Base-by-base conservation (phyloP, 2,888 invertebrate genomes). In the Terebella lapidaria region DNA sequence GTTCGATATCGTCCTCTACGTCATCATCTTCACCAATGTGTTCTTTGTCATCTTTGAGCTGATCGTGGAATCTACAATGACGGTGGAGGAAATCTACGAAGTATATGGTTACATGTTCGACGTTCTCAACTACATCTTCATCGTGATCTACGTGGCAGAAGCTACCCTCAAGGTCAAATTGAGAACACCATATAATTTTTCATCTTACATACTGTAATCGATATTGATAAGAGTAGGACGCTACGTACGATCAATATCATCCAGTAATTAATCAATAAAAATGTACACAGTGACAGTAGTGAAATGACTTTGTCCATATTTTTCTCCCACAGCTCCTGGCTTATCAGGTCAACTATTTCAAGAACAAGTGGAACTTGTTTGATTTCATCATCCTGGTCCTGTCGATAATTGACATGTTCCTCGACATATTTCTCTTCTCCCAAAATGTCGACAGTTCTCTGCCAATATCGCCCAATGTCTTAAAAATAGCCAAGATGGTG, bases 341-440 rank as follows among this genome's bases (percentile, higher is more conserved):
- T 18, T 53, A n/a, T 22, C 18, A 22, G 5, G 49, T 22, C 18
- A 22, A 24, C 2, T 86, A 85, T 67, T 82, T 85, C 63, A 81
- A 77, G 28, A 84, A 84, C 0, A 81, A 84, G 58, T 86, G 86
- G 86, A 85, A 86, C 68, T 83, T 83, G 64, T 73, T 86, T n/a
- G 86, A 86, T 63, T 82, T 85, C 58, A 73, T 82, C 24, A 84
- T 85, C 24, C 80, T 86, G 1, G 74, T 83, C 0, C 80, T 85
- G 73, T 84, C 84, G 10, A 78, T 82, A 0, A 59, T 72, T 75
- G 85, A 86, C 68, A 68, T 85, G 22, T 60, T 67, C 2, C 61
- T 69, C 28, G 69, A 72, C 47, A 65, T 58, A 61, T 84, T 58
- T 70, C 83, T 64, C 5, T 20, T 20, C n/a, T 2, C 3, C 15